These are phyloP conservation scores for Cotesia glomerata DNA, from an alignment of 1,140 invertebrate genomes.

Conservation along the genomic window DNA sequence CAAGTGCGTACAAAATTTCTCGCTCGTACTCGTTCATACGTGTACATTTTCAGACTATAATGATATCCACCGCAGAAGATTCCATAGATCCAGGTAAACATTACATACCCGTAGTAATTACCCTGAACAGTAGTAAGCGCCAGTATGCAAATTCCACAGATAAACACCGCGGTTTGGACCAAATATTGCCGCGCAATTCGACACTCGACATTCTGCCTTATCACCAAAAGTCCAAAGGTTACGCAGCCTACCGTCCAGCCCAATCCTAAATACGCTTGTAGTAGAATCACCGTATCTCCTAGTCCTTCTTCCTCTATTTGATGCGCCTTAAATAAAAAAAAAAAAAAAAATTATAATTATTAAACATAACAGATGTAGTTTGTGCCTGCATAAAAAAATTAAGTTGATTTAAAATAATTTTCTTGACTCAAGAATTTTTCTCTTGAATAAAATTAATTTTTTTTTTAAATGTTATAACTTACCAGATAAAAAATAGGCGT, in stretches of 20 bases:
- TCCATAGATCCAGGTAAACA: constrained; percentile 85
- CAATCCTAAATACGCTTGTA: constrained; percentile 81
- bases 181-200: constrained; percentile 85
- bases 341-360: background rate
- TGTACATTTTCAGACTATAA: constrained; percentile 88
- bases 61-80: constrained; percentile 85
- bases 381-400: no score
- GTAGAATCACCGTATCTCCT: constrained; percentile 71
- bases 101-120: constrained; percentile 77
- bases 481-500: constrained; percentile 87
- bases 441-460: background rate
- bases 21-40: constrained; percentile 82
- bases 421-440: no score
- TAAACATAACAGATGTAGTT: no score
- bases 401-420: no score
- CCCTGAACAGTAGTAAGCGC: constrained; percentile 83
- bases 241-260: constrained; percentile 83
- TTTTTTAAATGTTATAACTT: constrained; percentile 40
- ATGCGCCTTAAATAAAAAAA: constrained; percentile 64
- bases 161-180: constrained; percentile 77
- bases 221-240: constrained; percentile 80
- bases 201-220: constrained; percentile 83
- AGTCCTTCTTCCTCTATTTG: constrained; percentile 78
- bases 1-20: constrained; percentile 87
- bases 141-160: constrained; percentile 80